Evolutionary conservation across 2,888 invertebrate species (phyloP), one percentile per base, ranked within the genome.

Genomic region (Hypsopygia costalis): DNA sequence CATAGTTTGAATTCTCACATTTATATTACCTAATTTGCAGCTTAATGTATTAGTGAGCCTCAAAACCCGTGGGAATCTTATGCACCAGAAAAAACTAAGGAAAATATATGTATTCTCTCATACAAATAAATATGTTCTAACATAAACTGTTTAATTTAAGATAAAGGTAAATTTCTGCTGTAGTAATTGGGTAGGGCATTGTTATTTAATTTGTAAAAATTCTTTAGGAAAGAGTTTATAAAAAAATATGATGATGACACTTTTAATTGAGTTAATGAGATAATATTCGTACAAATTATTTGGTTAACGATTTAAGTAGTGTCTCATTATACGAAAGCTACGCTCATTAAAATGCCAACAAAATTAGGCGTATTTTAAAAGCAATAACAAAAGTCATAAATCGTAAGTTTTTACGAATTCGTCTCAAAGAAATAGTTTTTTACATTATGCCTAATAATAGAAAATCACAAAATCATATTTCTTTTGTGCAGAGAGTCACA

Each of bases 1-100:
- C 53, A 63, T 63, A 62, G 51, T 68, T 62, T 51, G 41, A 61
- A 73, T 83, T 83, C 83, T 69, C 85, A 86, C 86, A 81, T 77
- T 80, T 57, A 79, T 67, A 80, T 75, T 70, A 69, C 77, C 79
- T 85, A 75, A 82, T 85, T 85, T 83, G 75, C 76, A 78, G 71
- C 52, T 79, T 75, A 82, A 82, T 78, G 78, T 69, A 63, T 3
- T 16, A 80, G 63, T 66, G 58, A 47, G 60, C 56, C 59, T 62
- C 56, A 51, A 55, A 53, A 51, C 72, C 58, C 76, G 78, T 82
- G 83, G 70, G 82, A 86, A 76, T 66, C 11, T 55, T 52, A 16
- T 4, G 55, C 47, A 52, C 42, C 47, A 59, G 59, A 61, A 74
- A 71, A n/a, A 64, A 58, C 56, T 6, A 52, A 54, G 44, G 51